phyloP scores from a whole-genome alignment of 2,888 invertebrate species.

The Eristalinus sepulchralis region DNA sequence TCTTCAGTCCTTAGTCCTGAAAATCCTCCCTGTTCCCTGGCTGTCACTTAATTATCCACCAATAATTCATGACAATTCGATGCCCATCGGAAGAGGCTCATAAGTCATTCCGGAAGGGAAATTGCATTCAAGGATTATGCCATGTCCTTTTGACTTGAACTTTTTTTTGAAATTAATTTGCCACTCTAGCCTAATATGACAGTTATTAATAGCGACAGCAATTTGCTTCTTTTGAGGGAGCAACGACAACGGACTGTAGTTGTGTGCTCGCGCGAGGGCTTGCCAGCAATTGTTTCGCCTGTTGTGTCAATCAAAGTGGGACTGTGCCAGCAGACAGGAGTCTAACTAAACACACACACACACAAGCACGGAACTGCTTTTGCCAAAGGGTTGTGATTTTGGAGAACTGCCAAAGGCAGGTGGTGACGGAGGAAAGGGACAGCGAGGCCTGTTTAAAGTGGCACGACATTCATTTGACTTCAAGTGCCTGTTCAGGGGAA shows the following conservation, averaged over 20 bases:
- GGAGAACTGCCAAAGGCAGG: conserved; percentile 36
- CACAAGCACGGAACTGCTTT: not conserved
- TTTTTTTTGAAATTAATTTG: conserved; percentile 52
- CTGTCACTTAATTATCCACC: not conserved
- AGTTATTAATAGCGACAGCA: conserved; percentile 65
- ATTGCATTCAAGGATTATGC: conserved; percentile 49
- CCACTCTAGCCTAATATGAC: conserved; percentile 62
- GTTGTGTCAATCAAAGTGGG: conserved; percentile 52
- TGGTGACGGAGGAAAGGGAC: conserved; percentile 35
- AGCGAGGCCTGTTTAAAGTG: not conserved
- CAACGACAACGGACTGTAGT: no score
- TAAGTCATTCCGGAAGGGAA: conserved; percentile 52
- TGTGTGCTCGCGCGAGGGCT: not conserved
- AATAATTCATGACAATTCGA: not conserved
- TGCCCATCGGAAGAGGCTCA: not conserved
- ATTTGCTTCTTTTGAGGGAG: conserved; percentile 46
- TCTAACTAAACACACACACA: no score
- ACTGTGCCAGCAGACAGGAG: conserved; percentile 17
- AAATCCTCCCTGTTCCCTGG: not conserved
- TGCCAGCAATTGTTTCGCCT: conserved; percentile 54
- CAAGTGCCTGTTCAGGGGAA: not conserved
- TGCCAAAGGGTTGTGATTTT: conserved; percentile 16
- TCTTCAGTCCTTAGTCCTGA: not conserved
- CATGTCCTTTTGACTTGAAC: conserved; percentile 14
- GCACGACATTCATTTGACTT: no score